Percentiles rank a stretch among this genome's conserved stretches.
These are phyloP conservation scores for Meleagris gallopavo DNA, from an alignment of 2,113 vertebrate species.

Conservation along the genomic window DNA sequence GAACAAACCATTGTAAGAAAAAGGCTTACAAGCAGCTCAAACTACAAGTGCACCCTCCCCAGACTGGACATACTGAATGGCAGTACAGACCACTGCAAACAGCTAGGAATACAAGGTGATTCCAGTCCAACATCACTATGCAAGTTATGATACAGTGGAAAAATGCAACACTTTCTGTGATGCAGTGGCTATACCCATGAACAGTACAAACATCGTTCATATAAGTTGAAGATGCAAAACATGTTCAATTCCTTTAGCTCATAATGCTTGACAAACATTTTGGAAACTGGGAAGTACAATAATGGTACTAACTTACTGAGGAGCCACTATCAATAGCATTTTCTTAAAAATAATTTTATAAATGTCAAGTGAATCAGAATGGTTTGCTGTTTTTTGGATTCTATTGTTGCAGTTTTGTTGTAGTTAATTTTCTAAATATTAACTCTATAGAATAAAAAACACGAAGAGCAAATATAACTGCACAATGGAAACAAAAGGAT, in stretches of 20 bases:
- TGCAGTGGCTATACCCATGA: neutral
- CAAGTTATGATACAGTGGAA: neutral
- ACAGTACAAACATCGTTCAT: neutral
- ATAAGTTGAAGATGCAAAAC: neutral
- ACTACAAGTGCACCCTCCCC: neutral
- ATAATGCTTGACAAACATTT: neutral
- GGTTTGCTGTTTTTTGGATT: neutral
- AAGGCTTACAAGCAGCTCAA: neutral
- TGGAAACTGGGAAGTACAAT: neutral
- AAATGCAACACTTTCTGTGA: neutral
- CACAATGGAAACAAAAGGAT: neutral
- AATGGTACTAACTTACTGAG: neutral
- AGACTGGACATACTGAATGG: neutral
- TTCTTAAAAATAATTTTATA: neutral
- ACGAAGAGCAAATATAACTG: neutral
- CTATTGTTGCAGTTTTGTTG: neutral
- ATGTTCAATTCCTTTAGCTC: neutral
- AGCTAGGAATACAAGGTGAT: neutral
- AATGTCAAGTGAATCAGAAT: neutral
- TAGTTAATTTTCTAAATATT: neutral
- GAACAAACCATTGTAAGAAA: slow-evolving; percentile 16
- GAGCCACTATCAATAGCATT: neutral
- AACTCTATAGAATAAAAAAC: neutral
- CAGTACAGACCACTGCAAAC: neutral
- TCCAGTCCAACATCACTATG: neutral